Evolutionary conservation across 2,797 vertebrate species (phyloP).

Genomic region (Channa striata): DNA sequence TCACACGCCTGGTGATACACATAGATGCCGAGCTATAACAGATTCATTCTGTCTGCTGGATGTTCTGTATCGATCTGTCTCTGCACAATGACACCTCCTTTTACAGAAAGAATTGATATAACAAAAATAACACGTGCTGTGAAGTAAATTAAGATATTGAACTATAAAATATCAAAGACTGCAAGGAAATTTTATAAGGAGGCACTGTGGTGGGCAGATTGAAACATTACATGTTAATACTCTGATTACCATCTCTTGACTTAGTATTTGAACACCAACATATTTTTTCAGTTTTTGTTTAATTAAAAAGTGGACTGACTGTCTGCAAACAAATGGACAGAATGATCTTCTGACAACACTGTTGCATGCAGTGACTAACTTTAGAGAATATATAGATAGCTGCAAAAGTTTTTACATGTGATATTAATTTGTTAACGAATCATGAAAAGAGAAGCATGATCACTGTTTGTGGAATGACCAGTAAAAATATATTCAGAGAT

Average conservation of each 20-base stretch:
- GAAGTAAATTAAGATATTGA: slow-evolving; percentile 34
- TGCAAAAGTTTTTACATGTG: background rate
- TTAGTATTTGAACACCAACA: too few relatives aligned
- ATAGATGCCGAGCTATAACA: background rate
- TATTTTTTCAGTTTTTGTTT: too few relatives aligned
- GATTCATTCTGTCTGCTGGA: slow-evolving; percentile 14
- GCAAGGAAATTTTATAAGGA: background rate
- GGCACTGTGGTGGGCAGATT: background rate
- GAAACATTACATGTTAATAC: background rate
- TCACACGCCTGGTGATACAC: slow-evolving; percentile 12
- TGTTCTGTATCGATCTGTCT: slow-evolving; percentile 35
- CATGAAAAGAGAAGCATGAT: background rate
- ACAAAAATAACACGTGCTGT: background rate
- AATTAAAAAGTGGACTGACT: too few relatives aligned
- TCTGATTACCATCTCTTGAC: background rate
- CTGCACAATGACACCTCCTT: slow-evolving; percentile 33
- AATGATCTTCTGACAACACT: too few relatives aligned
- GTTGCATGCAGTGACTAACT: too few relatives aligned
- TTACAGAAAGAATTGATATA: slow-evolving; percentile 35
- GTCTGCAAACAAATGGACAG: background rate
- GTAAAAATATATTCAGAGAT: too few relatives aligned
- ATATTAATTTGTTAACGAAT: background rate
- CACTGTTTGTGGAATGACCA: background rate
- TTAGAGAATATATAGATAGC: too few relatives aligned
- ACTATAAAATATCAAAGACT: background rate